Evolutionary conservation across 2,113 vertebrate genomes (phyloP).

Genomic region (Globicephala melas): DNA sequence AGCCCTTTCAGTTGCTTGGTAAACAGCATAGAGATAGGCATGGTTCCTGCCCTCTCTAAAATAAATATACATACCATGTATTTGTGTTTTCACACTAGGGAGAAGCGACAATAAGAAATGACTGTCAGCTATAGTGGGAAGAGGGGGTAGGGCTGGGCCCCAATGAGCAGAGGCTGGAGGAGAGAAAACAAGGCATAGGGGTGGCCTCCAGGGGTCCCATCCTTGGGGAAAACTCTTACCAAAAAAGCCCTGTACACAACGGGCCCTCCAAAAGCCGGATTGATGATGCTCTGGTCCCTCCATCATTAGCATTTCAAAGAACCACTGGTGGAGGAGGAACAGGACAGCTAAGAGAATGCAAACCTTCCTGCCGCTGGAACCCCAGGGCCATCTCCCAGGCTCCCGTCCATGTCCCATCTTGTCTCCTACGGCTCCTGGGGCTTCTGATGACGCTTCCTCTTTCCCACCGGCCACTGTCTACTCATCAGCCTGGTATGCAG

Average conservation of each 20-base stretch:
- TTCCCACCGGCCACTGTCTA: background rate
- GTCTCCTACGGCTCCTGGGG: background rate
- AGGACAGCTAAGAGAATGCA: background rate
- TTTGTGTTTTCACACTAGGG: constrained; percentile 6
- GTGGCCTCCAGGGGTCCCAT: no score
- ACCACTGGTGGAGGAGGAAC: background rate
- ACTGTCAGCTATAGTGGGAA: background rate
- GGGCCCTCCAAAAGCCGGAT: background rate
- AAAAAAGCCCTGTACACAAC: background rate
- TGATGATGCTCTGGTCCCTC: background rate
- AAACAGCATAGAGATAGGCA: constrained; percentile 30
- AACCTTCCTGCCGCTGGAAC: background rate
- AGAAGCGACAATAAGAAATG: constrained; percentile 31
- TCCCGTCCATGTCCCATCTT: background rate
- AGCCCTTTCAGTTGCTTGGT: background rate
- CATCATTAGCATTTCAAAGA: background rate
- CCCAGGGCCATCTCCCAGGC: background rate
- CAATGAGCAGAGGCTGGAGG: background rate
- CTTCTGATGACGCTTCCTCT: background rate
- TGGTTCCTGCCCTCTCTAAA: background rate
- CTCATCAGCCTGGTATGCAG: background rate
- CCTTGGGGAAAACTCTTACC: background rate
- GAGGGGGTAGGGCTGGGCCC: background rate
- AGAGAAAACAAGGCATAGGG: background rate
- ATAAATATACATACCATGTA: background rate